Evolutionary conservation across 2,113 vertebrate species (phyloP), one percentile per base, ranked within the genome.

Genomic region (Strix aluco): DNA sequence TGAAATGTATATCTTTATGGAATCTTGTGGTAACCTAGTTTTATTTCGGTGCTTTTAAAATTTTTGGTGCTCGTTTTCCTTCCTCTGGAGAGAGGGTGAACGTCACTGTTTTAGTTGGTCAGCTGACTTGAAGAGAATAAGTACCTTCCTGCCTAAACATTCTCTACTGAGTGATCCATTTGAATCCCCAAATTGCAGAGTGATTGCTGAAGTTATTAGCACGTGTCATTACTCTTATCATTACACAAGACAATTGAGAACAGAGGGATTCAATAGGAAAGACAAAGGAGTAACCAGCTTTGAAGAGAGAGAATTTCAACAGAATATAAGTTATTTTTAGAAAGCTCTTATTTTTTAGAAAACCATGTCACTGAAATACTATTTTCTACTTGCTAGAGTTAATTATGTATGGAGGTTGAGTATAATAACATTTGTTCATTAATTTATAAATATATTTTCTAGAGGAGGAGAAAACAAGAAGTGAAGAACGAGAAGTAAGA

Each of bases 401-500:
- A 63, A 46, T 81, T 80, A 51, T 13, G 3, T 84, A 23, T 9
- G 21, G 26, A 79, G 10, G 66, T 90, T 46, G 25, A 69, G 16
- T 90, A 46, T 72, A 89, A 80, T 44, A 55, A 73, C n/a, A 46
- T 70, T 34, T 70, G 10, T 87, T 87, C 9, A n/a, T 90, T 92
- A 65, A 93, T 95, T 70, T 91, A 57, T 75, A 15, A 12, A 34
- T 87, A 8, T 66, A 1, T 93, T 94, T 97, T 96, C 46, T 81
- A 98, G 98, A 82, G 67, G 86, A 75, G 89, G 88, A 96, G 90
- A 98, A 94, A 84, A 67, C 46, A 51, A 97, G 95, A 97, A 86
- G 8, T 49, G 96, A 97, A 84, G 96, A 97, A 4, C 92, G 14
- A 96, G 98, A 98, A 86, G 97, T 95, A 96, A 96, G 97, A 74